Evolutionary conservation across 23 tunicate species (phyloP), one percentile per base, ranked within the genome.

Genomic region (Diplosoma virens): DNA sequence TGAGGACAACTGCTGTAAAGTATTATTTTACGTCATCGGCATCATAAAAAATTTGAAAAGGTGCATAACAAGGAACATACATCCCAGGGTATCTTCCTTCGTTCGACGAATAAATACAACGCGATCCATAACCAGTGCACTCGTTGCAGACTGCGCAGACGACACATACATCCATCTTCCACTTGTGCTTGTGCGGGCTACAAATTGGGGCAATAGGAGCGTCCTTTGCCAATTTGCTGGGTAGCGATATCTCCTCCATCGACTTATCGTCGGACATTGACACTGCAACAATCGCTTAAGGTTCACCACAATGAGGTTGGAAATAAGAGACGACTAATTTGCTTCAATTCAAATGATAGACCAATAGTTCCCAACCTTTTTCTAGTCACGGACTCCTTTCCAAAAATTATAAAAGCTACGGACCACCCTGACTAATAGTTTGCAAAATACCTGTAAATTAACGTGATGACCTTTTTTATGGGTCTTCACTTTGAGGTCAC

Each of bases 231-330:
- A 66, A 36, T 7, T 1, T 53, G 30, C 25, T 50, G 18, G 81
- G 34, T 2, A 69, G 30, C 6, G 61, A 37, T 20, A 70, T 24
- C 31, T 84, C 89, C 7, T 84, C 89, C 72, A 84, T 77, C 3
- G 89, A 84, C 77, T 84, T 84, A 26, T 84, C 89, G 1, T 84
- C 89, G 2, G 89, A 82, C 89, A 84, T 84, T 22, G 89, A 84
- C 34, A 84, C 89, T 84, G 34, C 23, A 20, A 30, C 7, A 73
- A 48, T 9, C 21, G 18, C 6, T n/a, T n/a, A n/a, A n/a, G n/a
- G n/a, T n/a, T n/a, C n/a, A n/a, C n/a, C n/a, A n/a, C n/a, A n/a
- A n/a, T n/a, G n/a, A n/a, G n/a, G n/a, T n/a, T n/a, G n/a, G n/a
- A n/a, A n/a, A n/a, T n/a, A n/a, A n/a, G n/a, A n/a, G n/a, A n/a